A percentile compares a stretch with the other conserved stretches of the same genome.
phyloP scores from a whole-genome alignment of 2,888 invertebrate genomes.

The Hypena proboscidalis region DNA sequence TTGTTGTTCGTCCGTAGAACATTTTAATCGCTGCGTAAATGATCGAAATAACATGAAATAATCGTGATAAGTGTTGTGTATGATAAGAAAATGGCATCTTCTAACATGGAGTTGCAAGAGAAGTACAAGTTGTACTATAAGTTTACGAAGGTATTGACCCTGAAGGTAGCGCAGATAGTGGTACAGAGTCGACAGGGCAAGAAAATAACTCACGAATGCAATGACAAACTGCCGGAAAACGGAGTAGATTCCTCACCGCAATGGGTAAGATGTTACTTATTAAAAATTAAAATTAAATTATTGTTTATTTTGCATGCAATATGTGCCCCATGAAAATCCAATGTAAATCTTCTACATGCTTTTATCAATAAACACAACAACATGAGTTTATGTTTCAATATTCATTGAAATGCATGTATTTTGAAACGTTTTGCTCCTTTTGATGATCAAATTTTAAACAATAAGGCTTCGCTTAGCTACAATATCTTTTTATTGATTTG shows the following conservation, averaged over 20 bases:
- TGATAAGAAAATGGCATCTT: constrained; percentile 59
- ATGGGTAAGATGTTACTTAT: constrained; percentile 74
- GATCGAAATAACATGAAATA: constrained; percentile 26
- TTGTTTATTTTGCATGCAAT: background rate
- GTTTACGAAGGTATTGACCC: constrained; percentile 94
- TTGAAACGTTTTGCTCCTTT: no score
- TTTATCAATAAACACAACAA: no score
- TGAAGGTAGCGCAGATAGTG: constrained; percentile 96
- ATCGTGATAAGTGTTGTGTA: constrained; percentile 17
- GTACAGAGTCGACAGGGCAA: constrained; percentile 96
- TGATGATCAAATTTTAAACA: no score
- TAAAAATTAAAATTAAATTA: background rate
- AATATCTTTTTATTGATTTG: no score
- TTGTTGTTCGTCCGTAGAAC: constrained; percentile 18
- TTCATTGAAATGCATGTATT: no score
- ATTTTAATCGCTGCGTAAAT: constrained; percentile 44
- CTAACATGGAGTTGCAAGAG: constrained; percentile 77
- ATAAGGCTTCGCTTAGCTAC: no score
- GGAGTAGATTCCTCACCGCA: constrained; percentile 59
- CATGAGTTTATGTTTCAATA: no score
- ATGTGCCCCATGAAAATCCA: no score
- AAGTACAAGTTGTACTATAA: constrained; percentile 94
- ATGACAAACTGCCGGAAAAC: constrained; percentile 59
- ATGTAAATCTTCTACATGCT: no score
- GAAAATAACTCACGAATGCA: constrained; percentile 85